Conservation (phyloP, 30 jellyfish, hydroid and myxozoan species). For the Aurelia aurita region DNA sequence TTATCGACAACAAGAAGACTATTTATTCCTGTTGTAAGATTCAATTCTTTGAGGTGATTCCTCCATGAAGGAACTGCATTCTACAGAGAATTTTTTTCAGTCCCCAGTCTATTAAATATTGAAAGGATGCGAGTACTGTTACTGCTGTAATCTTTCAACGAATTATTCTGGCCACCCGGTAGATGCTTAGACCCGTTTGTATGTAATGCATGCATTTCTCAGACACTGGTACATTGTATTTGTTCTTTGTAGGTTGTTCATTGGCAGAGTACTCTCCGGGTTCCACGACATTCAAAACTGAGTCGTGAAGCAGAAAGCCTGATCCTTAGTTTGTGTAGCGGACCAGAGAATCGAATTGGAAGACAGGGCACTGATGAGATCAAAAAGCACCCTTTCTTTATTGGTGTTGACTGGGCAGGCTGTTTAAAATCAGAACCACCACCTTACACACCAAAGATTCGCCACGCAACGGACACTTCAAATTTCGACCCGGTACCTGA, state of each 20-base stretch:
- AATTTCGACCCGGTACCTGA: slow-evolving; percentile 99
- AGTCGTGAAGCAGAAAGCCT: slow-evolving; percentile 82
- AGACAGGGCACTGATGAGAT: slow-evolving; percentile 92
- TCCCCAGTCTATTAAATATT: too few species aligned
- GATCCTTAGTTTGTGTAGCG: slow-evolving; percentile 74
- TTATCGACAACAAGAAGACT: too few species aligned
- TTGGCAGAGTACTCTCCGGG: slow-evolving; percentile 81
- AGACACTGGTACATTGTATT: too few species aligned
- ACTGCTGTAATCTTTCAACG: too few species aligned
- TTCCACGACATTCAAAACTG: slow-evolving; percentile 75
- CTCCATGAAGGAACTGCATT: too few species aligned
- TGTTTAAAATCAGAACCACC: slow-evolving; percentile 83
- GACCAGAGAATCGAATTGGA: slow-evolving; percentile 94
- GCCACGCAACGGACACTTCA: slow-evolving; percentile 97
- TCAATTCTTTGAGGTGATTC: too few species aligned
- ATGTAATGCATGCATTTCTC: too few species aligned
- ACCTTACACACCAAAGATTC: slow-evolving; percentile 89
- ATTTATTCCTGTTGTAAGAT: too few species aligned
- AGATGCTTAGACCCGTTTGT: too few species aligned
- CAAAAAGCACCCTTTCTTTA: slow-evolving; percentile 91
- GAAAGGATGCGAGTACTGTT: too few species aligned
- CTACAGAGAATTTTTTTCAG: too few species aligned
- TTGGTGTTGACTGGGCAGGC: slow-evolving; percentile 75
- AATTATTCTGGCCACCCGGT: too few species aligned
- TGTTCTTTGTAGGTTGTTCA: slow-evolving; percentile 77